Conservation (phyloP, 2,797 vertebrate genomes). For the Falco berigora region DNA sequence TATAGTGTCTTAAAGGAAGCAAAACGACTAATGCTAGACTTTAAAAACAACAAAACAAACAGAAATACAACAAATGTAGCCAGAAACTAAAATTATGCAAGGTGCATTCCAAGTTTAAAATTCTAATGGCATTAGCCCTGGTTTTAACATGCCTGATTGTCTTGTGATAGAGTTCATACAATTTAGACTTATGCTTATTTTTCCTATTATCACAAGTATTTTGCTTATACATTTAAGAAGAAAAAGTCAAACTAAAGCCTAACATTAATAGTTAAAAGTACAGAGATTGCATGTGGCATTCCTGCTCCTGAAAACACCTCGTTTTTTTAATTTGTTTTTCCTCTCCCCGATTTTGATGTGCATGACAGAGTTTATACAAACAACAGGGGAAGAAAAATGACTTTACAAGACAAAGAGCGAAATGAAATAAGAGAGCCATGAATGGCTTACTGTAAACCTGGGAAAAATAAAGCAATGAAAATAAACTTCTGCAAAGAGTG, state of each 20-base stretch:
- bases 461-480: not conserved
- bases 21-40: not conserved
- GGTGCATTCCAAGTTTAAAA: not conserved
- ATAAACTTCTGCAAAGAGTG: not conserved
- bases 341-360: not conserved
- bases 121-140: not conserved
- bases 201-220: not conserved
- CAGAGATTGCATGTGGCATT: not conserved
- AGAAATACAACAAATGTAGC: not conserved
- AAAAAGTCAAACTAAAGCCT: not conserved
- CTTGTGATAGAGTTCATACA: not conserved
- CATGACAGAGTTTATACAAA: constrained; percentile 18
- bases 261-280: not conserved
- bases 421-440: not conserved
- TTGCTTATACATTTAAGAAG: not conserved
- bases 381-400: not conserved
- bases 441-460: not conserved
- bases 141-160: not conserved
- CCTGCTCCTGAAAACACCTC: not conserved
- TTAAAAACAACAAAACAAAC: not conserved
- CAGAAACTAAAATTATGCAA: not conserved
- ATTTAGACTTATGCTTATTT: not conserved
- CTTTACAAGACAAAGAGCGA: not conserved
- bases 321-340: not conserved
- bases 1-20: not conserved